Conservation (phyloP, 2,113 vertebrate species). For the Nyctereutes procyonoides region DNA sequence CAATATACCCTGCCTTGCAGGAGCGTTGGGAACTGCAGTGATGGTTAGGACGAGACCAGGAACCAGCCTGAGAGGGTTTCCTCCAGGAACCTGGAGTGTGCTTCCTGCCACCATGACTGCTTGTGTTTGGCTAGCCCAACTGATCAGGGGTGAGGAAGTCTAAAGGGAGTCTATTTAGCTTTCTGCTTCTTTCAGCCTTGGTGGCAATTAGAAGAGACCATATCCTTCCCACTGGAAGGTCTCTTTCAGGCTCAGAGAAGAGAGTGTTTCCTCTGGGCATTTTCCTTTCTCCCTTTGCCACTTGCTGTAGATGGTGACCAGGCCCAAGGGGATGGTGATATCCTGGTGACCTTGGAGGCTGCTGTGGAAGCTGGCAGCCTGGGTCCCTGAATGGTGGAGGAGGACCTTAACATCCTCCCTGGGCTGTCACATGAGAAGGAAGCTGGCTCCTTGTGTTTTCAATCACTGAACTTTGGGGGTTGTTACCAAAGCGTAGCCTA, state of each 20-base stretch:
- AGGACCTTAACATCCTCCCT: not conserved
- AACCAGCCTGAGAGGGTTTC: not conserved
- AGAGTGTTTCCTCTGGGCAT: not conserved
- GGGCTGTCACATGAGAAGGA: not conserved
- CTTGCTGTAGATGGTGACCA: not conserved
- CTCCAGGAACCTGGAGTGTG: not conserved
- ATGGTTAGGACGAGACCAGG: not conserved
- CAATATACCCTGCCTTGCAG: not conserved
- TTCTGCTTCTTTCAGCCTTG: not conserved
- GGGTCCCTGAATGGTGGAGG: rapidly evolving
- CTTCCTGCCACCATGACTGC: rapidly evolving
- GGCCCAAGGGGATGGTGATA: not conserved
- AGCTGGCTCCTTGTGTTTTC: not conserved
- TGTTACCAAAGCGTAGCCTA: not conserved
- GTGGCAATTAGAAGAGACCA: not conserved
- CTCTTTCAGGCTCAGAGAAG: not conserved
- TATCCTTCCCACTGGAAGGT: not conserved
- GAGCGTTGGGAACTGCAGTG: not conserved
- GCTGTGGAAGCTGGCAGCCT: not conserved
- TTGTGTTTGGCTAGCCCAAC: not conserved
- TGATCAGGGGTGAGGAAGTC: not conserved
- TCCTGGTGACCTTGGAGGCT: not conserved
- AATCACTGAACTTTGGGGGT: not conserved
- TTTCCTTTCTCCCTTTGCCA: not conserved
- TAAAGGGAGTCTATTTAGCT: not conserved